Base-by-base conservation (phyloP, 2,797 vertebrate species). In the Hyperoplus immaculatus region DNA sequence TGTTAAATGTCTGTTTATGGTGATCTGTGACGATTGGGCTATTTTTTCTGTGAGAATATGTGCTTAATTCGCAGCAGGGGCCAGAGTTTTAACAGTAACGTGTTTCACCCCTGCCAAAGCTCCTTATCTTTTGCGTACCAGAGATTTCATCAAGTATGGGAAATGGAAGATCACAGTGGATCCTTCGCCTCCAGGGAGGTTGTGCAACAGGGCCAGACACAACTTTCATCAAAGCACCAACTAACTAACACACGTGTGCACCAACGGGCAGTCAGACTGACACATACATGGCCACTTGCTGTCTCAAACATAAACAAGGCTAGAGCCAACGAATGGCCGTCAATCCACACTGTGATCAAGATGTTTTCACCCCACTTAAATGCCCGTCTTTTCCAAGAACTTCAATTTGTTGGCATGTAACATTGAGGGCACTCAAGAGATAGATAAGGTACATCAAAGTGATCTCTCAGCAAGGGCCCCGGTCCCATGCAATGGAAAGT, bases 401-500 rank as follows among this genome's bases (percentile, higher is more conserved):
- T 82, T 51, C 75, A 81, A 83, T 84, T 84, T 86, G 80, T 54
- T 79, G 71, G 68, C 69, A 76, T 86, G 89, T 89, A 86, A 82
- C 79, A 80, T 57, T 60, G 38, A 64, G 67, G 84, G 66, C 81
- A 75, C 82, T 89, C 38, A 29, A 72, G 62, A 75, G 78, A 73
- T 66, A 71, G 77, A 92, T 88, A 89, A 83, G 73, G 62, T 59
- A 83, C 84, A 83, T 90, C 77, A 86, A 88, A 88, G 77, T 69
- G 55, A 80, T 81, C 77, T 81, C 67, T 78, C 71, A 73, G 57
- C 57, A 58, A 57, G 57, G 78, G 71, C 60, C 45, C 49, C 38
- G 72, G 38, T 81, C 71, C 42, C 61, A 51, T 75, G 84, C 61
- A 86, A 77, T 87, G 90, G 89, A 94, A 94, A 91, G 84, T 88